phyloP scores from a whole-genome alignment of 1,140 invertebrate genomes.

The Mizuhopecten yessoensis region DNA sequence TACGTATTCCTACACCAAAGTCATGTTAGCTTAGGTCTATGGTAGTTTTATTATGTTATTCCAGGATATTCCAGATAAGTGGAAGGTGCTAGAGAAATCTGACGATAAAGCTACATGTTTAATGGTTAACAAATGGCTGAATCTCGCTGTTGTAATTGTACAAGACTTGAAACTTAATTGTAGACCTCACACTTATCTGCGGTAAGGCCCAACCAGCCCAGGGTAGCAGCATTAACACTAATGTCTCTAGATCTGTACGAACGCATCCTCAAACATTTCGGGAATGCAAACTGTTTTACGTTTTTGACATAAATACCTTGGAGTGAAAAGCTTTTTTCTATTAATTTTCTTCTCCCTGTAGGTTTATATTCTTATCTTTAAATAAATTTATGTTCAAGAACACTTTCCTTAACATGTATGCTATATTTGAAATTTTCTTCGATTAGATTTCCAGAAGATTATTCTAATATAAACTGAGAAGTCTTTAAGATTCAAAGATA shows the following conservation, averaged over 20 bases:
- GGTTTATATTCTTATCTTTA: background rate
- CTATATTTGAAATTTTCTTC: background rate
- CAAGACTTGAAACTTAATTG: background rate
- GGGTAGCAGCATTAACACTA: background rate
- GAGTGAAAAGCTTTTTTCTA: background rate
- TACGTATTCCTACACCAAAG: background rate
- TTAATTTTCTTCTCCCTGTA: background rate
- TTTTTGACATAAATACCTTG: background rate
- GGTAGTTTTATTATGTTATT: too few relatives aligned
- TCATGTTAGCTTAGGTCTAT: slow-evolving; percentile 6
- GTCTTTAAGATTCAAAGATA: too few relatives aligned
- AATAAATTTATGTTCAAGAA: background rate
- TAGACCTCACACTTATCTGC: background rate
- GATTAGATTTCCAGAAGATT: background rate
- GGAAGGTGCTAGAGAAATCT: background rate
- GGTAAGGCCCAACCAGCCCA: background rate
- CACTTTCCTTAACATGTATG: background rate
- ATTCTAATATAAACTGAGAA: background rate
- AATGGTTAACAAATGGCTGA: background rate
- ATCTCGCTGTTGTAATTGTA: background rate
- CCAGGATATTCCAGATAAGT: background rate
- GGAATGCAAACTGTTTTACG: background rate
- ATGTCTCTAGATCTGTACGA: background rate
- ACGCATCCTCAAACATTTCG: slow-evolving; percentile 9
- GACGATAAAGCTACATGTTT: background rate